Conservation (phyloP, 2,797 vertebrate genomes). For the Cyclopterus lumpus region DNA sequence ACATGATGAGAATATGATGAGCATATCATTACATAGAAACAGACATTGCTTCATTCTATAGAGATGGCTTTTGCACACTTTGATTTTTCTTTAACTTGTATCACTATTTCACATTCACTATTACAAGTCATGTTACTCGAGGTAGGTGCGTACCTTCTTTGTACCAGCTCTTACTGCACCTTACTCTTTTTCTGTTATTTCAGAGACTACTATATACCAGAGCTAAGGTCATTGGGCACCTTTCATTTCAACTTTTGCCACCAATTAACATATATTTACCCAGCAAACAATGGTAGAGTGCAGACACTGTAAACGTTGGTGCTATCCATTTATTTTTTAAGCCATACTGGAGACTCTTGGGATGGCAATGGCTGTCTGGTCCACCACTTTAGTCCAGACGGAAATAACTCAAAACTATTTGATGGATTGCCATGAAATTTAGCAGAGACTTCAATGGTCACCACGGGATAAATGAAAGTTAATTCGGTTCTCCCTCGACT, state of each 20-base stretch:
- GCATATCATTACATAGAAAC: background rate
- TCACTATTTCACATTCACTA: too few relatives aligned
- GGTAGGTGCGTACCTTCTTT: background rate
- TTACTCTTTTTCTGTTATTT: background rate
- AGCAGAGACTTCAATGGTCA: background rate
- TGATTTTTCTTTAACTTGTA: background rate
- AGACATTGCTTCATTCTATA: background rate
- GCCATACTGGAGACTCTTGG: background rate
- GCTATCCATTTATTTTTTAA: background rate
- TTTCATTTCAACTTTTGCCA: background rate
- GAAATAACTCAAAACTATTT: background rate
- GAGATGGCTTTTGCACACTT: background rate
- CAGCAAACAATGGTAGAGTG: background rate
- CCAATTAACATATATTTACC: background rate
- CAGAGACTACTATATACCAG: background rate
- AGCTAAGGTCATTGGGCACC: background rate
- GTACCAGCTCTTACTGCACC: background rate
- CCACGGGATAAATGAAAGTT: background rate
- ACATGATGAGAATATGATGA: constrained; percentile 16
- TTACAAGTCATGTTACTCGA: background rate
- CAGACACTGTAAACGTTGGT: background rate
- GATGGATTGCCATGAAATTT: background rate
- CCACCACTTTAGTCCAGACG: background rate
- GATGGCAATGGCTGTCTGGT: background rate
- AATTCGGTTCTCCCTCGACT: background rate